Base-by-base conservation (phyloP, 2,113 vertebrate genomes). In the Emydocephalus ijimae region DNA sequence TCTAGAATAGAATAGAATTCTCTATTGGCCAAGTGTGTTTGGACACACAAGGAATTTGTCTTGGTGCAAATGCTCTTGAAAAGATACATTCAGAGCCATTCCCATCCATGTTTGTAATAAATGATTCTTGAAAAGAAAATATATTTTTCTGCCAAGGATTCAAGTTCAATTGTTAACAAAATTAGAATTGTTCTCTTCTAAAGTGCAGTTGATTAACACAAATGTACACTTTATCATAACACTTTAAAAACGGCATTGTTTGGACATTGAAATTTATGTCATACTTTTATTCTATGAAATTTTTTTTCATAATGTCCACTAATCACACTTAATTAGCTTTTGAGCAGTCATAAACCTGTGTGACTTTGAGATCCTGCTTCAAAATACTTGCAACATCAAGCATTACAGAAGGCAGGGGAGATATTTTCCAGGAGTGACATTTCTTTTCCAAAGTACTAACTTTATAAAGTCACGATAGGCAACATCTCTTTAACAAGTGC, bases 251-350 rank as follows among this genome's bases (percentile, higher is more conserved):
- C 95, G 96, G 43, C 92, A 95, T 74, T 94, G 85, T 93, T 94
- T 93, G 95, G 96, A 95, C 95, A 94, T 94, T 97, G 95, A 96
- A 96, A 95, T 93, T 96, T 96, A 96, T 95, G 95, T 97, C 97
- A 95, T 94, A 88, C 54, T 97, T 96, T 96, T 96, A 94, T 94
- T 89, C 57, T 95, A 93, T 87, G 93, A 96, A 96, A 1, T 92
- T 95, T 97, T 93, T 96, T 96, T 96, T 96, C 89, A 52, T 52
- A 96, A 95, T 96, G 97, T 97, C 97, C 97, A 55, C 96, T 96
- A 97, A 97, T 97, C 96, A 96, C 94, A 96, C 94, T 95, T 98
- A 97, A 98, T 98, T 98, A 97, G 94, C 95, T 95, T 95, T 97
- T 92, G 95, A 97, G 94, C 91, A 96, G 93, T 95, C 95, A 93